Base-by-base conservation (phyloP, 92 coral and sea anemone genomes). In the Phenganax subtilis region DNA sequence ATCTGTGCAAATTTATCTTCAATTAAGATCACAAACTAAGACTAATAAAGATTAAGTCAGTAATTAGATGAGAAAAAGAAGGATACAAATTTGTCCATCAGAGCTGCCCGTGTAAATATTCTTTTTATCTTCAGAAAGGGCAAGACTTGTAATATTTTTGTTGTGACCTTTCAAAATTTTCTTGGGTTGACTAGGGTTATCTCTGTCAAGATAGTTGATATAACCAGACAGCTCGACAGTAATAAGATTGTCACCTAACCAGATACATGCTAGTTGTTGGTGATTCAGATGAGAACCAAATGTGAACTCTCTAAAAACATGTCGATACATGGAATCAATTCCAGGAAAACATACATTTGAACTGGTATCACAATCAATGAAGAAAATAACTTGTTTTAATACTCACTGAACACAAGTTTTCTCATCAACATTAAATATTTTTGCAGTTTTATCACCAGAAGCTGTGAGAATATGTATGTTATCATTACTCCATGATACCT, bases 61-160 rank as follows among this genome's bases (percentile, higher is more conserved):
- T 15, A 16, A 11, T 73, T 37, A 10, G 1, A 54, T 29, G 59
- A 20, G 25, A 20, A 20, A 51, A 5, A 14, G 71, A 89, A 92
- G 92, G 98, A 94, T 94, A 94, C 98, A 87, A 76, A 94, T 92
- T 51, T 93, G 92, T 6, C 87, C 77, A 12, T 94, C 98, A 85
- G 85, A 92, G 84, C 94, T 90, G 55, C 92, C 98, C 37, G 96
- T 83, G 85, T 92, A 94, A 27, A 94, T 77, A 20, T 84, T 90
- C 63, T 88, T 81, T 73, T 86, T 89, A 65, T 89, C 91, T 57
- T 81, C 75, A 30, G 91, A 75, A n/a, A 86, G 69, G 11, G 97
- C 87, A 37, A 94, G 71, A 27, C 92, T 85, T 74, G 89, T 88
- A 72, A 94, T 84, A 71, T 92, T 92, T 80, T 90, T 89, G 81